Evolutionary conservation across 2,797 vertebrate genomes (phyloP).

Genomic region (Myotis findleyi): DNA sequence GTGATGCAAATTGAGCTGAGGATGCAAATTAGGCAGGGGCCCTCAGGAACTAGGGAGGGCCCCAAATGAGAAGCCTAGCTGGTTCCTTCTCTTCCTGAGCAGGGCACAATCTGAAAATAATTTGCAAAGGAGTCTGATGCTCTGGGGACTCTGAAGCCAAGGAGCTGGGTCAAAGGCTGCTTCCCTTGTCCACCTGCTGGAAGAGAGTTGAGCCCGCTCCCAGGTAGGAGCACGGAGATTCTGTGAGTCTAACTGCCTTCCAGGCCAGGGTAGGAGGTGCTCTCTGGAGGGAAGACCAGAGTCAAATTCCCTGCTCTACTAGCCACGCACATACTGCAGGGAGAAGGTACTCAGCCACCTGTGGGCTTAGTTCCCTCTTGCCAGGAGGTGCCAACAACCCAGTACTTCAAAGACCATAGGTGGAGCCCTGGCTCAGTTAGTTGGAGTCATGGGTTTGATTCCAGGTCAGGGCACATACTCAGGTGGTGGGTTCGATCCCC

Average conservation of each 20-base stretch:
- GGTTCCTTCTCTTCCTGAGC: conserved; percentile 11
- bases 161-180: not conserved
- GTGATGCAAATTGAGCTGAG: conserved; percentile 64
- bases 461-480: not conserved
- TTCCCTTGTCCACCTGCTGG: not conserved
- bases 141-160: not conserved
- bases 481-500: not conserved
- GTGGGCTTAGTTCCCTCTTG: not conserved
- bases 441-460: not conserved
- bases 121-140: not conserved
- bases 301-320: not conserved
- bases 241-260: not conserved
- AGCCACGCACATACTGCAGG: not conserved
- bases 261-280: not conserved
- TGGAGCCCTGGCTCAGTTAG: not conserved
- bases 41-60: not conserved
- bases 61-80: not conserved
- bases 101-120: not conserved
- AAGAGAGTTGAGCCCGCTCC: not conserved
- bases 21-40: conserved; percentile 79
- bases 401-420: not conserved
- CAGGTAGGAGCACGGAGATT: not conserved
- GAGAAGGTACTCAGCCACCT: not conserved
- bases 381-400: not conserved
- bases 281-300: not conserved